A percentile compares a stretch with the other conserved stretches of the same genome.
Evolutionary conservation across 1,140 invertebrate genomes (phyloP).

Genomic region (Lucilia cuprina): DNA sequence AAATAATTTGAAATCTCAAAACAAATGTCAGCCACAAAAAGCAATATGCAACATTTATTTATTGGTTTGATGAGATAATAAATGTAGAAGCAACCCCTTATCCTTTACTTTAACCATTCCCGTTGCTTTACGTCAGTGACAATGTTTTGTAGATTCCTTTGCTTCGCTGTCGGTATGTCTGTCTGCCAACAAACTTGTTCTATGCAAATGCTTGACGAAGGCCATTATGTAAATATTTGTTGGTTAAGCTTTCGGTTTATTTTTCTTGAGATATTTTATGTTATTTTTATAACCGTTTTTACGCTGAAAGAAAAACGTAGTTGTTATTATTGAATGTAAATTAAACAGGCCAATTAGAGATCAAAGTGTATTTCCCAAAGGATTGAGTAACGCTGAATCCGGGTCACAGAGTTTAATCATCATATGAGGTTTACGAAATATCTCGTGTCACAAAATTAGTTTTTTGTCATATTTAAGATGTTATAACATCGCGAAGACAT

Average conservation of each 20-base stretch:
- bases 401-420: too few relatives aligned
- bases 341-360: too few relatives aligned
- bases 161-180: neutral
- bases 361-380: too few relatives aligned
- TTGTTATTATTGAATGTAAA: too few relatives aligned
- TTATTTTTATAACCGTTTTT: neutral
- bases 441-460: too few relatives aligned
- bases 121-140: neutral
- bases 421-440: too few relatives aligned
- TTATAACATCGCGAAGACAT: too few relatives aligned
- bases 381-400: too few relatives aligned
- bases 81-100: neutral
- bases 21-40: constrained; percentile 29
- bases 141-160: neutral
- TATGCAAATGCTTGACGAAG: constrained; percentile 4
- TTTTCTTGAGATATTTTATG: neutral
- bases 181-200: neutral
- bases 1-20: constrained; percentile 25
- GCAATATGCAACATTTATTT: constrained; percentile 27
- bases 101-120: too few relatives aligned
- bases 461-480: too few relatives aligned
- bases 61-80: constrained; percentile 2
- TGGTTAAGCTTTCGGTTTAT: constrained; percentile 22
- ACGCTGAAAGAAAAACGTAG: neutral
- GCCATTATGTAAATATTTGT: constrained; percentile 33